Percentiles rank a stretch among this genome's conserved stretches.
phyloP scores from a whole-genome alignment of 2,113 vertebrate genomes.

The Myiagra hebetior region DNA sequence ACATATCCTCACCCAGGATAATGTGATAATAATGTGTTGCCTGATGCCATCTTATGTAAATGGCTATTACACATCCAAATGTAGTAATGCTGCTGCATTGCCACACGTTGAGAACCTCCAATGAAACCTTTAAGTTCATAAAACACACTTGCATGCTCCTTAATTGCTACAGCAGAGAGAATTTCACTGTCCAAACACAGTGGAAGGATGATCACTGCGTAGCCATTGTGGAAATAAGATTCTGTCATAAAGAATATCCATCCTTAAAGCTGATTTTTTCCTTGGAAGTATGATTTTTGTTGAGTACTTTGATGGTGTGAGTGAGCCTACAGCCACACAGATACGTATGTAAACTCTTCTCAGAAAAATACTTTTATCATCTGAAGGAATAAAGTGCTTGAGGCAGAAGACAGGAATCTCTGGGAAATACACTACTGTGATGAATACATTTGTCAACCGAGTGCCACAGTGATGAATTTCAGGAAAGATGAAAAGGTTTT shows the following conservation, averaged over 20 bases:
- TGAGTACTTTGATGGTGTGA: background rate
- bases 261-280: background rate
- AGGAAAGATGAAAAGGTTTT: conserved; percentile 64
- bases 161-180: background rate
- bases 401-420: conserved; percentile 54
- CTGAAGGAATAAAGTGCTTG: conserved; percentile 39
- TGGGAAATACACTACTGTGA: conserved; percentile 42
- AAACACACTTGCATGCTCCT: background rate
- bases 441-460: conserved; percentile 56
- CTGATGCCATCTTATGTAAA: background rate
- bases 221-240: background rate
- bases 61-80: background rate
- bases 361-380: conserved; percentile 56
- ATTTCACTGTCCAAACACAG: background rate
- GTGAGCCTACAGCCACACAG: background rate
- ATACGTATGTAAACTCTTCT: conserved; percentile 35
- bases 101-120: background rate
- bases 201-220: background rate
- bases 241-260: background rate
- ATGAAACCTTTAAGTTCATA: background rate
- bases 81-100: background rate
- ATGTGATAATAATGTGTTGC: background rate
- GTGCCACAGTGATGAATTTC: conserved; percentile 25
- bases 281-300: background rate
- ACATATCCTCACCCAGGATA: background rate